Evolutionary conservation across 2,113 vertebrate genomes (phyloP).

Genomic region (human): GRCh38 chr5:29977501-29978000

Average conservation of each 20-base stretch:
- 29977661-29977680: neutral
- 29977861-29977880: neutral
- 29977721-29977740: neutral
- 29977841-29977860: neutral
- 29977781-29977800: neutral
- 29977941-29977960: neutral
- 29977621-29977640: neutral
- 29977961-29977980: constrained; percentile 9
- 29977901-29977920: neutral
- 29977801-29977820: neutral
- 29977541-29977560: neutral
- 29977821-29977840: neutral
- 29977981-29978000: neutral
- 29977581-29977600: neutral
- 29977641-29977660: neutral
- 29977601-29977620: neutral
- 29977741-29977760: neutral
- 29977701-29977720: neutral
- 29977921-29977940: neutral
- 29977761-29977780: neutral
- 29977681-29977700: neutral
- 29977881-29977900: neutral
- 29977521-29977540: neutral
- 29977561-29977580: neutral
- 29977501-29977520: neutral